Evolutionary conservation across 2,888 invertebrate genomes (phyloP).

Genomic region (Xanthostigma xanthostigma): DNA sequence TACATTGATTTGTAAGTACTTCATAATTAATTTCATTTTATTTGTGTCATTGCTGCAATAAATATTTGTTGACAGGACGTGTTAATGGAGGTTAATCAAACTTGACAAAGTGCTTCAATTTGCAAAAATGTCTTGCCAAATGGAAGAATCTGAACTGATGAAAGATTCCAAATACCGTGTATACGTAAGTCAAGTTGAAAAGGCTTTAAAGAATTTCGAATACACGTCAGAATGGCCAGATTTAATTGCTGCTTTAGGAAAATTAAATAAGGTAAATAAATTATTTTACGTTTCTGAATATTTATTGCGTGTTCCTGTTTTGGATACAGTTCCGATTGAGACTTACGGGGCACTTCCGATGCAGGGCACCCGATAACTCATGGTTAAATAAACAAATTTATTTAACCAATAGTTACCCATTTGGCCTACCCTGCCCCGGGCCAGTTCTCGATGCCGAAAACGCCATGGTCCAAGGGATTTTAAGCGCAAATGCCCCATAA

Average conservation of each 20-base stretch:
- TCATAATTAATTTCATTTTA: background rate
- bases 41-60: background rate
- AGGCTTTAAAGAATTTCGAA: constrained; percentile 79
- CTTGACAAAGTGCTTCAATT: constrained; percentile 27
- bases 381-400: no score
- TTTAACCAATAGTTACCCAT: no score
- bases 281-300: background rate
- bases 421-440: no score
- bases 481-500: no score
- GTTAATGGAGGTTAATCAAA: constrained; percentile 4
- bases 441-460: no score
- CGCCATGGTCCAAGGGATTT: no score
- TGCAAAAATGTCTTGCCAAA: constrained; percentile 8
- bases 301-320: no score
- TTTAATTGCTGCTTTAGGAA: constrained; percentile 75
- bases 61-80: constrained; percentile 1
- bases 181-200: constrained; percentile 69
- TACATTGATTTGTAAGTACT: no score
- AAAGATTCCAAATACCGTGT: constrained; percentile 69
- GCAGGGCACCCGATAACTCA: no score
- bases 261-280: constrained; percentile 70
- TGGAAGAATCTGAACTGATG: constrained; percentile 68
- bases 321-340: no score
- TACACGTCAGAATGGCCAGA: constrained; percentile 94
- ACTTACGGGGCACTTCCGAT: no score